phyloP scores from a whole-genome alignment of 2,888 invertebrate genomes.

The Lasioglossum vierecki region DNA sequence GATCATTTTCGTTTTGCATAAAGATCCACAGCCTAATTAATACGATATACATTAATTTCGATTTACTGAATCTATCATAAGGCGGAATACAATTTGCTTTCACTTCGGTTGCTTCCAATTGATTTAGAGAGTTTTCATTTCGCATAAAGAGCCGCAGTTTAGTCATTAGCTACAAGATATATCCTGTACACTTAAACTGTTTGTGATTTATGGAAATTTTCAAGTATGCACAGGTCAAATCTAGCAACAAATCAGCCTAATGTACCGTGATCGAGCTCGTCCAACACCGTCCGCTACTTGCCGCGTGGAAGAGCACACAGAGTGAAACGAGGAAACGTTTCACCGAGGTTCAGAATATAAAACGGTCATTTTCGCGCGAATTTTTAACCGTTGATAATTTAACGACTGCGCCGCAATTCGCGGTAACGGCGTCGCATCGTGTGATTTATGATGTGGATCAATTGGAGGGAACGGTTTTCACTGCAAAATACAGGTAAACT shows the following conservation, averaged over 20 bases:
- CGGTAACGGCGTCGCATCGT: conserved; percentile 10
- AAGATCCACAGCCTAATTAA: too few relatives aligned
- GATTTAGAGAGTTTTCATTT: too few relatives aligned
- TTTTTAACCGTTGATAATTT: conserved; percentile 22
- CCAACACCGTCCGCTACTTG: neutral
- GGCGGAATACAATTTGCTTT: too few relatives aligned
- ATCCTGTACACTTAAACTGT: too few relatives aligned
- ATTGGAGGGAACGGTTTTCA: neutral
- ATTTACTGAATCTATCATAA: too few relatives aligned
- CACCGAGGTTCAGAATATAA: neutral
- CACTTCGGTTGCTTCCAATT: too few relatives aligned
- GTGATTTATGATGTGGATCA: conserved; percentile 23
- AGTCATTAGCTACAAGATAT: too few relatives aligned
- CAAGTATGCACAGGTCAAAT: too few relatives aligned
- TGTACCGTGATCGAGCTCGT: neutral
- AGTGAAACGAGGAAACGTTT: conserved; percentile 16
- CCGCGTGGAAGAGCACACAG: neutral
- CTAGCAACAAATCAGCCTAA: neutral
- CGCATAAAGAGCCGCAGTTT: too few relatives aligned
- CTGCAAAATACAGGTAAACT: conserved; percentile 19
- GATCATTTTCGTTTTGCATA: too few relatives aligned
- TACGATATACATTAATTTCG: too few relatives aligned
- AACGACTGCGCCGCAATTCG: neutral
- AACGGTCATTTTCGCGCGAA: conserved; percentile 21
- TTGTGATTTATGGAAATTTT: too few relatives aligned